Evolutionary conservation across 2,113 vertebrate genomes (phyloP).

Genomic region (Myanophis thanlyinensis): DNA sequence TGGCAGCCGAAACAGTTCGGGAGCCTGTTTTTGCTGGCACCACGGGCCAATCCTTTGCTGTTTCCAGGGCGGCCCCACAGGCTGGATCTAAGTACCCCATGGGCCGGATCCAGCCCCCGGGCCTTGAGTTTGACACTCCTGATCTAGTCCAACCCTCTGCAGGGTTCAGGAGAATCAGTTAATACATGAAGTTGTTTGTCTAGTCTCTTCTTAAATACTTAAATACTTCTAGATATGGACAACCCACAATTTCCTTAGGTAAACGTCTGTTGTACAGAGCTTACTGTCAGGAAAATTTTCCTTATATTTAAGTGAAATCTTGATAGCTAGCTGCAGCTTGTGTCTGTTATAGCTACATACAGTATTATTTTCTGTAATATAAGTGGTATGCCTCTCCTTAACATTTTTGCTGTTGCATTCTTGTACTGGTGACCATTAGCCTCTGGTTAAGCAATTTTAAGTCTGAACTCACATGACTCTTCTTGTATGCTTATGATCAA

Average conservation of each 20-base stretch:
- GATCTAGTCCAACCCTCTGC: background rate
- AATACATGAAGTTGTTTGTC: background rate
- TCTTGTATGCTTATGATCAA: background rate
- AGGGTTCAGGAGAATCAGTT: background rate
- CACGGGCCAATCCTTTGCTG: too few relatives aligned
- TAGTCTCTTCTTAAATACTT: background rate
- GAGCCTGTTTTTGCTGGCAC: too few relatives aligned
- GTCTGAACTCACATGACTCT: background rate
- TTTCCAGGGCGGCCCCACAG: too few relatives aligned
- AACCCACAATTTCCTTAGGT: background rate
- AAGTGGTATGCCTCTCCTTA: background rate
- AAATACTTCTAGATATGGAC: background rate
- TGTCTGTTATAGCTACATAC: background rate
- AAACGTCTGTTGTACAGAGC: background rate
- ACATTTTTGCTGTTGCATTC: background rate
- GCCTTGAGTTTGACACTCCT: too few relatives aligned
- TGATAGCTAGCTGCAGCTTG: background rate
- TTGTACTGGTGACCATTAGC: background rate
- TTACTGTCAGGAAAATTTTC: background rate
- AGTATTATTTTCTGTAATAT: background rate
- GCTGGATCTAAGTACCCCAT: too few relatives aligned
- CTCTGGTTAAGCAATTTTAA: background rate
- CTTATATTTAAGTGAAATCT: background rate
- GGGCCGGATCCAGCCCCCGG: too few relatives aligned
- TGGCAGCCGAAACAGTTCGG: too few relatives aligned